Evolutionary conservation across 2,113 vertebrate genomes (phyloP), one percentile per base, ranked within the genome.

Genomic region (Onychostruthus taczanowskii): DNA sequence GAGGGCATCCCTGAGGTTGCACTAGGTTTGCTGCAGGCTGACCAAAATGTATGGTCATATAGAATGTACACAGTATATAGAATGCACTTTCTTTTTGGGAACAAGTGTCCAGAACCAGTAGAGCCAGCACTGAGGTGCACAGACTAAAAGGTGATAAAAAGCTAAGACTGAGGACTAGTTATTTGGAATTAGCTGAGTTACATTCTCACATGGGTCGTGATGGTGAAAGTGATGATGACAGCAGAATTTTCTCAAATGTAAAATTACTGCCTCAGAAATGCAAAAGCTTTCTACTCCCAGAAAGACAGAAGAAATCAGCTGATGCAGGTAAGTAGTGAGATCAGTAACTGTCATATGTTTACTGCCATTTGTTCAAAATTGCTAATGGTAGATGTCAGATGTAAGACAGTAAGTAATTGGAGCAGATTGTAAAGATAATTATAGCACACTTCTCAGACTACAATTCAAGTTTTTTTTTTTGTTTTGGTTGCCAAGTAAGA

Each of bases 381-480:
- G 77, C 69, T 87, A 75, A 89, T 75, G 52, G 56, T 78, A 72
- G 52, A 78, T 84, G 78, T 66, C 87, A 89, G 61, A 69, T 0
- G 0, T 59, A 75, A 89, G 73, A 37, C 10, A 87, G 73, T 9
- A 18, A 21, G 81, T 39, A 82, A 63, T 9, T 63, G 90, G 56
- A 96, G 66, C 66, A 96, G 84, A 84, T 28, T 84, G 74, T 67
- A 72, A 70, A 82, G 81, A 75, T 81, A 96, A 95, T 84, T 84
- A 78, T 56, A 93, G 79, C 35, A 50, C 52, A 43, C 23, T 75
- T 62, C 82, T 88, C 63, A 53, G 70, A 88, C 89, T 58, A 83
- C 76, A 85, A 79, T 46, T 89, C 44, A 69, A 69, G 17, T 9
- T 4, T 27, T 23, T 37, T 23, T 41, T 46, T 59, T 73, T 49